phyloP scores from a whole-genome alignment of 2,113 vertebrate genomes.

The Thalassoma bifasciatum region DNA sequence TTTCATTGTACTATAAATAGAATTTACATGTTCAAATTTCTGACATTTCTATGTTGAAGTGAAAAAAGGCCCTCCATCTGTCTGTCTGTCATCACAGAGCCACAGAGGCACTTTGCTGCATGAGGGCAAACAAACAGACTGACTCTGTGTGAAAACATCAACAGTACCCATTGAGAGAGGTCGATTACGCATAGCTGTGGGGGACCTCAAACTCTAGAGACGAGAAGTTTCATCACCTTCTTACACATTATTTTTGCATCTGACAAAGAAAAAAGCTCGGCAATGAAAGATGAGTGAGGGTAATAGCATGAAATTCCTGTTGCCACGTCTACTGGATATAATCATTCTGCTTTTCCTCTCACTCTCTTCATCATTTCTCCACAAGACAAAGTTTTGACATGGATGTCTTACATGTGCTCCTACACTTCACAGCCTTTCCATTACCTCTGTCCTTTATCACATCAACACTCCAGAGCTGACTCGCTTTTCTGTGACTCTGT shows the following conservation, averaged over 20 bases:
- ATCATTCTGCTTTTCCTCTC: conserved; percentile 4
- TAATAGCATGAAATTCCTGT: not conserved
- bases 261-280: not conserved
- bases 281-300: conserved; percentile 10
- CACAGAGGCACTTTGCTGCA: not conserved
- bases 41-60: not conserved
- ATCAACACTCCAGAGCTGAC: conserved; percentile 22
- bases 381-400: conserved; percentile 53
- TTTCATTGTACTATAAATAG: not conserved
- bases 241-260: conserved; percentile 1
- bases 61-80: conserved; percentile 27
- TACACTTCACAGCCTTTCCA: conserved; percentile 36
- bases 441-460: conserved; percentile 33
- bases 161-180: not conserved
- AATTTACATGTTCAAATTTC: not conserved
- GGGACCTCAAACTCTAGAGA: conserved; percentile 13
- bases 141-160: conserved; percentile 13
- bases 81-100: not conserved
- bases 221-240: conserved; percentile 1
- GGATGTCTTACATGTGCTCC: conserved; percentile 26
- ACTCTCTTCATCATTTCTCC: conserved; percentile 30
- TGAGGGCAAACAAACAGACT: conserved; percentile 15
- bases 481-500: not conserved
- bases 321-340: not conserved
- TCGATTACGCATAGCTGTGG: not conserved